Conservation (phyloP, 2,888 invertebrate species). For the Diarsia rubi region DNA sequence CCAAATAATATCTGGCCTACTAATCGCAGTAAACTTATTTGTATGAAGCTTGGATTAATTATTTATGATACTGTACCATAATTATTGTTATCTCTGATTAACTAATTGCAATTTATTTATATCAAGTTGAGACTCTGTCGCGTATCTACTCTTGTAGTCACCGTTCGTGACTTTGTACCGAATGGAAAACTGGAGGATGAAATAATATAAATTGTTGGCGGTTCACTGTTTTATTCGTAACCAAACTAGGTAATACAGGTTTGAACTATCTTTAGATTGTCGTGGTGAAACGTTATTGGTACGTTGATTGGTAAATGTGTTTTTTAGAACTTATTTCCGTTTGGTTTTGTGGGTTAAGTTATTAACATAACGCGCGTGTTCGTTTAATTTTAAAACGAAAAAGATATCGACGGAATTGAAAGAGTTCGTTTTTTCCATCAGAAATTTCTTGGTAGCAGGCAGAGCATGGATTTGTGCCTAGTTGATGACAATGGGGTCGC, state of each 20-base stretch:
- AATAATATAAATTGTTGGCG: conserved; percentile 45
- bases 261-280: conserved; percentile 40
- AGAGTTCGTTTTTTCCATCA: too few relatives aligned
- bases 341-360: background rate
- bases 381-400: background rate
- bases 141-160: conserved; percentile 24
- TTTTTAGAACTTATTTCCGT: conserved; percentile 40
- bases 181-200: conserved; percentile 47
- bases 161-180: conserved; percentile 60
- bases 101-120: background rate
- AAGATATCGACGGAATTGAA: background rate
- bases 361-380: background rate
- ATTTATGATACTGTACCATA: background rate
- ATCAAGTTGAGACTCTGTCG: conserved; percentile 17
- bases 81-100: background rate
- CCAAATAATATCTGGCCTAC: background rate
- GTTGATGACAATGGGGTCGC: too few relatives aligned
- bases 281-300: conserved; percentile 26
- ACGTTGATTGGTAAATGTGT: conserved; percentile 27
- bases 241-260: conserved; percentile 32
- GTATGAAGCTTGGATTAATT: background rate
- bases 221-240: conserved; percentile 31
- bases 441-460: too few relatives aligned
- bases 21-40: background rate
- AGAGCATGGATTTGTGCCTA: too few relatives aligned